Percentiles rank a stretch among this genome's conserved stretches.
These are phyloP conservation scores for Python bivittatus DNA, from an alignment of 2,113 vertebrate species.

Conservation along the genomic window DNA sequence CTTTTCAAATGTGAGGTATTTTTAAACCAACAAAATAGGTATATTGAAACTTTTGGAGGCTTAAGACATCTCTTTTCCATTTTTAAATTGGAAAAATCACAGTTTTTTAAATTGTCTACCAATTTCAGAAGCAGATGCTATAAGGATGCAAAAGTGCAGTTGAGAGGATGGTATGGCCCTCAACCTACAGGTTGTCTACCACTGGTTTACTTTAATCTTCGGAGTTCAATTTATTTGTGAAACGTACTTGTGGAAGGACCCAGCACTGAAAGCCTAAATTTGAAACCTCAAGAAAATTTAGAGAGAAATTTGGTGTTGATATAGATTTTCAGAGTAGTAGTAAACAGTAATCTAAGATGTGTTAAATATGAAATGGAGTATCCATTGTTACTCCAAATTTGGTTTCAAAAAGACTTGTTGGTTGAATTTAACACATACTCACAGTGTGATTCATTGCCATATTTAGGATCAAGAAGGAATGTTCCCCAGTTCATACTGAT, in stretches of 20 bases:
- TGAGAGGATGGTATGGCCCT: neutral
- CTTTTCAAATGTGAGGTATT: neutral
- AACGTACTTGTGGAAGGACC: neutral
- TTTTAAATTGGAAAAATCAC: neutral
- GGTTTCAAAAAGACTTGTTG: neutral
- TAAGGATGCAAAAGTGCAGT: neutral
- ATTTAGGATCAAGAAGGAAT: neutral
- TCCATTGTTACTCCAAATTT: neutral
- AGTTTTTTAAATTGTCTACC: neutral
- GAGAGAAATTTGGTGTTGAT: neutral
- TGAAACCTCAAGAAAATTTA: neutral
- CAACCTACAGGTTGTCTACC: neutral
- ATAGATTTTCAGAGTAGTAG: neutral
- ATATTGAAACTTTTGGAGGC: neutral
- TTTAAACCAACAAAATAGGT: neutral
- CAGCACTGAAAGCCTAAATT: neutral
- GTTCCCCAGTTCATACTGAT: neutral
- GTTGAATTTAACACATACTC: neutral
- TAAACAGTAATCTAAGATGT: neutral
- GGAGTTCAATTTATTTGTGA: neutral
- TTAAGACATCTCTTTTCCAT: neutral
- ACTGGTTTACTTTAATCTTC: neutral
- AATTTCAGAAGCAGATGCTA: neutral
- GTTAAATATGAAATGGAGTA: neutral
- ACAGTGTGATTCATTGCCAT: neutral